A percentile compares a stretch with the other conserved stretches of the same genome.
Conservation (phyloP, 2,797 vertebrate species). For the Valencia hispanica region DNA sequence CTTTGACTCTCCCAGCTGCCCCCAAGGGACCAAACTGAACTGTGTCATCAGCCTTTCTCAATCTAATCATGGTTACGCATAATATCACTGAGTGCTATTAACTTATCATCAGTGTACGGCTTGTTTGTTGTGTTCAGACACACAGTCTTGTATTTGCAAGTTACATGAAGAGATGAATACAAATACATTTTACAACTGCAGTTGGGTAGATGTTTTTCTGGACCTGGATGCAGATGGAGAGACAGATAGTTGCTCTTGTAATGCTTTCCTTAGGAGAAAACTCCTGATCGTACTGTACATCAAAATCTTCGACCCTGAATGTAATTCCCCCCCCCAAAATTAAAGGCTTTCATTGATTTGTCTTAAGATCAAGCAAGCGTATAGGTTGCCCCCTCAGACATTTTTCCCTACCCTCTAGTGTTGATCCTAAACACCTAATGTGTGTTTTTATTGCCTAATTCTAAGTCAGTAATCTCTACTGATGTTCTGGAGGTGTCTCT, state of each 20-base stretch:
- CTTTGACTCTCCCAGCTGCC: constrained; percentile 66
- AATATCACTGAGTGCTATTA: constrained; percentile 81
- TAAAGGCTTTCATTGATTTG: constrained; percentile 77
- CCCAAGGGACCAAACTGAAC: constrained; percentile 65
- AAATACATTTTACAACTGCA: constrained; percentile 46
- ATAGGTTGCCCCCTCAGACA: constrained; percentile 32
- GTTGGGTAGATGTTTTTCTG: constrained; percentile 31
- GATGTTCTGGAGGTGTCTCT: constrained; percentile 71
- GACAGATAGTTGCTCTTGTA: constrained; percentile 45
- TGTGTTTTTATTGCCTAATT: constrained; percentile 76
- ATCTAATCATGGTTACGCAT: constrained; percentile 77
- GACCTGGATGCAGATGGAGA: constrained; percentile 20
- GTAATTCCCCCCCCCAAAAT: constrained; percentile 59
- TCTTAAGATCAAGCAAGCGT: constrained; percentile 52
- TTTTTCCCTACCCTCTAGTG: constrained; percentile 43
- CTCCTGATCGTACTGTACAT: constrained; percentile 54
- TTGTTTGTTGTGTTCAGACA: constrained; percentile 42
- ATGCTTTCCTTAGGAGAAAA: constrained; percentile 47
- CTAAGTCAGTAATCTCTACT: constrained; percentile 64
- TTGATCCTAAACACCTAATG: constrained; percentile 69
- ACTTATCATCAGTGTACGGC: constrained; percentile 71
- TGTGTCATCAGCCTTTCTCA: constrained; percentile 69
- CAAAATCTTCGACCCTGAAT: constrained; percentile 51
- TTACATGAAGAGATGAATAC: constrained; percentile 48
- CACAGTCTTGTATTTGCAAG: constrained; percentile 37